Evolutionary conservation across 2,888 invertebrate species (phyloP).

Genomic region (Parnassius apollo): DNA sequence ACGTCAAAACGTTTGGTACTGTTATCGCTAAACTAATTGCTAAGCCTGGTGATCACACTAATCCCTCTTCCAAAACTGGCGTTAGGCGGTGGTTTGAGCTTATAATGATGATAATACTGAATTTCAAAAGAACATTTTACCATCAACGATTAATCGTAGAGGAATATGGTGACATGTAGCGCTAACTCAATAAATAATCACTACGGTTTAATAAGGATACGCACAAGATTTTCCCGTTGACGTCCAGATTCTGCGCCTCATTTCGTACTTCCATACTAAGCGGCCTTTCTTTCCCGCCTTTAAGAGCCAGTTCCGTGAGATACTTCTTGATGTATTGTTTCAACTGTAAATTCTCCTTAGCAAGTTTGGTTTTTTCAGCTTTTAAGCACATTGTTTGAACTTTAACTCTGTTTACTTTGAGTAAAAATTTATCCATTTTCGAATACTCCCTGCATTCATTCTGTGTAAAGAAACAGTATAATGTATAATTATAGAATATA

Average conservation of each 20-base stretch:
- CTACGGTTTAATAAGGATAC: conserved; percentile 26
- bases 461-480: conserved; percentile 41
- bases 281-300: conserved; percentile 56
- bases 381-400: conserved; percentile 67
- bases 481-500: conserved; percentile 21
- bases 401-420: conserved; percentile 67
- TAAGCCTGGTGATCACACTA: too few relatives aligned
- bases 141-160: too few relatives aligned
- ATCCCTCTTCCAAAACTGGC: too few relatives aligned
- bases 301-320: conserved; percentile 81
- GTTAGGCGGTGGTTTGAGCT: too few relatives aligned
- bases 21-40: too few relatives aligned
- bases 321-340: conserved; percentile 83
- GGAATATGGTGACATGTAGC: too few relatives aligned
- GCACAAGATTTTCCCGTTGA: conserved; percentile 43
- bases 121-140: too few relatives aligned
- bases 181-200: too few relatives aligned
- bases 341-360: conserved; percentile 83
- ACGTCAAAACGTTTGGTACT: too few relatives aligned
- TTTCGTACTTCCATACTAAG: conserved; percentile 53
- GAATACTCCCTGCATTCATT: conserved; percentile 75
- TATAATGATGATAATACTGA: too few relatives aligned
- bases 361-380: conserved; percentile 66
- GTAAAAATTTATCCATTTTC: conserved; percentile 86
- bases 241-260: conserved; percentile 45